phyloP scores from a whole-genome alignment of 2,113 vertebrate species.

The Cacatua alba region DNA sequence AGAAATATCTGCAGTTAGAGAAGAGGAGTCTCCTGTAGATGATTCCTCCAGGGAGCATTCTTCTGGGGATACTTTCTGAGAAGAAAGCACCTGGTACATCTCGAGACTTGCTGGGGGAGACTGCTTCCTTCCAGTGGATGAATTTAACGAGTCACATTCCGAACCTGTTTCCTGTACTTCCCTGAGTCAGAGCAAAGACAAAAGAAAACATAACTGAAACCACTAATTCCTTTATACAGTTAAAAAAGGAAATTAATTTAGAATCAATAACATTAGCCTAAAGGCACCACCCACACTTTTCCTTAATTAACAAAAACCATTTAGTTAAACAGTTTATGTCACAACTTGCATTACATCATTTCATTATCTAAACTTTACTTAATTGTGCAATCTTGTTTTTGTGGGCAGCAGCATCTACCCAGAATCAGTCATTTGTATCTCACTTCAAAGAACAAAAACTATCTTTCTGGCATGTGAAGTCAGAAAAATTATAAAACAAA shows the following conservation, averaged over 20 bases:
- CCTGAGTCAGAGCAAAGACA: conserved; percentile 72
- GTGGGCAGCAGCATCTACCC: background rate
- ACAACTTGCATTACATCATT: conserved; percentile 24
- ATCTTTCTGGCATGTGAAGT: conserved; percentile 48
- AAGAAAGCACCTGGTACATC: conserved; percentile 83
- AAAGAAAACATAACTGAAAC: background rate
- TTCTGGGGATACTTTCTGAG: conserved; percentile 88
- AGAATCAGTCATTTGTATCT: conserved; percentile 28
- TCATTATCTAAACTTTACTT: conserved; percentile 47
- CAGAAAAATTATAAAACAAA: conserved; percentile 51
- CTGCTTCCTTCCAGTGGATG: conserved; percentile 86
- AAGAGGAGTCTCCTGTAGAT: conserved; percentile 79
- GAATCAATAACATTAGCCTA: background rate
- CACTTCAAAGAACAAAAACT: conserved; percentile 37
- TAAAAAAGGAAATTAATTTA: conserved; percentile 24
- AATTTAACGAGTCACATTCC: conserved; percentile 91
- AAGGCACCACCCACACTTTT: conserved; percentile 49
- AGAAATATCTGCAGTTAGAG: conserved; percentile 75
- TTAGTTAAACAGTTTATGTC: conserved; percentile 19
- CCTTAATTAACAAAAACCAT: background rate
- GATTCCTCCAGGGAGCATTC: conserved; percentile 86
- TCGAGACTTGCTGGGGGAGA: conserved; percentile 81
- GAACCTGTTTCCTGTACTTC: conserved; percentile 87
- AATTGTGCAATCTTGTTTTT: conserved; percentile 4
- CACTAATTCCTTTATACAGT: background rate